Evolutionary conservation across 2,113 vertebrate species (phyloP), one percentile per base, ranked within the genome.

Genomic region (Melozone crissalis): DNA sequence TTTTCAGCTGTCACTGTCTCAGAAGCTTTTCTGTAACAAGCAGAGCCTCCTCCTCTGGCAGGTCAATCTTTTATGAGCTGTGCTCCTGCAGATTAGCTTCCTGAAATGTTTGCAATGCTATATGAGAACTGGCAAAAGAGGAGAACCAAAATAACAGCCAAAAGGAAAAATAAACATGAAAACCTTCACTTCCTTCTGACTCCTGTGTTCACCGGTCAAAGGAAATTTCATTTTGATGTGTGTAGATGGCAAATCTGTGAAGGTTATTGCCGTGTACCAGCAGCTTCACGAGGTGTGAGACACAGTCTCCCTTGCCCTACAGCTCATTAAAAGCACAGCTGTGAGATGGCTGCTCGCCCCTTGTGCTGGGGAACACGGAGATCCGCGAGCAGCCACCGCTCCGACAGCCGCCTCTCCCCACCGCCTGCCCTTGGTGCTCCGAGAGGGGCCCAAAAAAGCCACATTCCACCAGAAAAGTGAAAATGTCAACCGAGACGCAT

Each of bases 21-120:
- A 87, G 87, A 94, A 93, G 81, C 41, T 86, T 77, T 95, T 92
- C 80, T 84, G 82, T 85, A 96, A 97, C 79, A 95, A 95, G 83
- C 80, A 93, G 68, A 95, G 46, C 28, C 75, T 82, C 11, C 0
- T 95, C 71, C 90, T 90, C 77, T 9, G 4, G 85, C 92, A 95
- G 82, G 51, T 57, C 15, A 2, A 85, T 84, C 88, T 88, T 87
- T 91, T 84, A 96, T 82, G 71, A 94, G 95, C 80, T 87, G 30
- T 72, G 69, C 52, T 96, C 65, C 78, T 74, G 68, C 47, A 96
- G 87, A 96, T 89, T 90, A 89, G 73, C 87, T 96, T 94, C 66
- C 76, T 93, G 61, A 94, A 95, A 90, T 41, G 37, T 90, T 57
- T 94, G 82, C 69, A 90, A 78, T 55, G 47, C 66, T 89, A 20